A percentile compares a stretch with the other conserved stretches of the same genome.
These are phyloP conservation scores for Climacteris rufus DNA, from an alignment of 2,113 vertebrate species.

Conservation along the genomic window DNA sequence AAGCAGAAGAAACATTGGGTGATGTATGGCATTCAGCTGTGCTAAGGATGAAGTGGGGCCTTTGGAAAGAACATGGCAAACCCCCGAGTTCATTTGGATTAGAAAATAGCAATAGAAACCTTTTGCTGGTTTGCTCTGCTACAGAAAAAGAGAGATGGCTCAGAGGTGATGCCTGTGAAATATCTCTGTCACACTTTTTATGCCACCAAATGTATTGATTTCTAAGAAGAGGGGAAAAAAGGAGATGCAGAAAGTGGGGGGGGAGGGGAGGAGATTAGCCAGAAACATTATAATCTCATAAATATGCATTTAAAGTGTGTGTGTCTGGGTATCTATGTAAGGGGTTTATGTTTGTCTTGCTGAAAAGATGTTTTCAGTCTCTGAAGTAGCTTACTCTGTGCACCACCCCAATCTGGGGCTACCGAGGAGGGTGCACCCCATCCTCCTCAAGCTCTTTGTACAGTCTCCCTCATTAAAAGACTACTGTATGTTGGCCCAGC, in stretches of 20 bases:
- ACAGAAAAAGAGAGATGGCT: neutral
- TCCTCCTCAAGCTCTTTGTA: neutral
- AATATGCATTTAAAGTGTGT: slow-evolving; percentile 38
- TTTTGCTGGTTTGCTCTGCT: neutral
- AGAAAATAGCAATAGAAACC: slow-evolving; percentile 26
- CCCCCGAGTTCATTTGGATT: slow-evolving; percentile 7
- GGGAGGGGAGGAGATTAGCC: neutral
- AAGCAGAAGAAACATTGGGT: neutral
- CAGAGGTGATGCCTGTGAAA: neutral
- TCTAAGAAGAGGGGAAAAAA: slow-evolving; percentile 24
- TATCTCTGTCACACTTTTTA: neutral
- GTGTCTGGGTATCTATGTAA: neutral
- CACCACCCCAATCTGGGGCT: neutral
- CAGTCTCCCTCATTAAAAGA: neutral
- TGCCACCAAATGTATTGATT: slow-evolving; percentile 21
- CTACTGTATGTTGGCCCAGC: neutral
- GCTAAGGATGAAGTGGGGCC: neutral
- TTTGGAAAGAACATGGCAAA: slow-evolving; percentile 40
- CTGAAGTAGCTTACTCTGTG: neutral
- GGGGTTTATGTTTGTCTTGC: neutral
- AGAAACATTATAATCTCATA: slow-evolving; percentile 34
- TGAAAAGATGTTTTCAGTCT: slow-evolving; percentile 9
- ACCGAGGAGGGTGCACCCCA: neutral
- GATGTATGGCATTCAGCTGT: neutral
- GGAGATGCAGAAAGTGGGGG: neutral